A percentile compares a stretch with the other conserved stretches of the same genome.
Conservation (phyloP, 2,113 vertebrate genomes). For the Andinoacara biseriatus region DNA sequence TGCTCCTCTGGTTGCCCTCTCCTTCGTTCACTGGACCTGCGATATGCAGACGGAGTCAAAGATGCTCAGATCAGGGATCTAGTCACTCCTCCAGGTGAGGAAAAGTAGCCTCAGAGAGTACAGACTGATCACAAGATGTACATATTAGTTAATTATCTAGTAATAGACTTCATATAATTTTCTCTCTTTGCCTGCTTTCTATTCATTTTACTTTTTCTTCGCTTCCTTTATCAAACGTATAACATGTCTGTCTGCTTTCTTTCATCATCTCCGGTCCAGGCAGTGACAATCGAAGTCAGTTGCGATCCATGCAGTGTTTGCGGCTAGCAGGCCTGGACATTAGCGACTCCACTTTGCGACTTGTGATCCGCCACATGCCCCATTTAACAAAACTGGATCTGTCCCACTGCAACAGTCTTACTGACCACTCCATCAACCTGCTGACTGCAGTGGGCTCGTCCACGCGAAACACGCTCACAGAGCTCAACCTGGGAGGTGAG, state of each 20-base stretch:
- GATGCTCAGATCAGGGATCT: slow-evolving; percentile 95
- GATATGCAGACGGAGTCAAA: slow-evolving; percentile 95
- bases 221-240: not conserved
- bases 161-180: not conserved
- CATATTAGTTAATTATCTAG: not conserved
- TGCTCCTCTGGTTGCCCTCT: slow-evolving; percentile 95
- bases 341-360: slow-evolving; percentile 91
- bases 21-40: slow-evolving; percentile 95
- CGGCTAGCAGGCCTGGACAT: slow-evolving; percentile 95
- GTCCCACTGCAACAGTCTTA: slow-evolving; percentile 93
- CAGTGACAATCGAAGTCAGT: slow-evolving; percentile 96
- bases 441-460: slow-evolving; percentile 96
- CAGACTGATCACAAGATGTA: not conserved
- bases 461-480: slow-evolving; percentile 93
- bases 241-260: not conserved
- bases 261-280: slow-evolving; percentile 72
- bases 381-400: slow-evolving; percentile 95
- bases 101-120: not conserved
- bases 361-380: slow-evolving; percentile 98
- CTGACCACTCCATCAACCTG: slow-evolving; percentile 94
- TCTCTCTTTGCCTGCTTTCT: too few species aligned
- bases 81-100: slow-evolving; percentile 87
- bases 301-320: slow-evolving; percentile 93
- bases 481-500: slow-evolving; percentile 95
- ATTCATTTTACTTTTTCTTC: accelerated